Evolutionary conservation across 1,140 invertebrate genomes (phyloP).

Genomic region (Geopemphigus sp.): DNA sequence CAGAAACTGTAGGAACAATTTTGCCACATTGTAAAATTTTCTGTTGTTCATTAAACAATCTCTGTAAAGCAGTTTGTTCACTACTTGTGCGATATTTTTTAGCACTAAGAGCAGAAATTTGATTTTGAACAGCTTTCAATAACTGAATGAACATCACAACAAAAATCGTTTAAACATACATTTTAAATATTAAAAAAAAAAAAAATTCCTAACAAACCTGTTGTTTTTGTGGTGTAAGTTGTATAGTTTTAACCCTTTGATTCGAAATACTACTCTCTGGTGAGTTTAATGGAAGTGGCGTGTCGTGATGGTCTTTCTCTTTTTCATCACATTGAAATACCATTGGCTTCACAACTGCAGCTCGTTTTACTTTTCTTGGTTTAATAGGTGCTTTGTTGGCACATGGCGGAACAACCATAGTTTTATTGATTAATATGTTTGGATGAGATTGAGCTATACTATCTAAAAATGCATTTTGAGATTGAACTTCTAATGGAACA

Average conservation of each 20-base stretch:
- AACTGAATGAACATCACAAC: slow-evolving; percentile 55
- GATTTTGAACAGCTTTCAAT: slow-evolving; percentile 63
- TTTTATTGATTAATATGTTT: slow-evolving; percentile 54
- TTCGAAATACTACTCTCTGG: slow-evolving; percentile 48
- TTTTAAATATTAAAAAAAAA: neutral
- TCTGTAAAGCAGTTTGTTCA: slow-evolving; percentile 59
- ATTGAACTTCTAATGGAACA: slow-evolving; percentile 36
- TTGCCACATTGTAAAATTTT: slow-evolving; percentile 65
- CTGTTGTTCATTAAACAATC: slow-evolving; percentile 62
- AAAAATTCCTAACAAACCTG: slow-evolving; percentile 54
- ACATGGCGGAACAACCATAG: slow-evolving; percentile 50
- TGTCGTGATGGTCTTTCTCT: slow-evolving; percentile 47
- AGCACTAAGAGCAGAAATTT: slow-evolving; percentile 61
- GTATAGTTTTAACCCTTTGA: slow-evolving; percentile 62
- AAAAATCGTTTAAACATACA: neutral
- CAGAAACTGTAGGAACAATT: slow-evolving; percentile 61
- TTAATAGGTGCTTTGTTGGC: slow-evolving; percentile 49
- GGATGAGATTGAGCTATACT: slow-evolving; percentile 54
- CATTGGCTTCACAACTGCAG: slow-evolving; percentile 55
- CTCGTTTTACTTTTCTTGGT: slow-evolving; percentile 52
- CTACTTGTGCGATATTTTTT: slow-evolving; percentile 56
- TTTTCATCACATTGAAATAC: slow-evolving; percentile 51
- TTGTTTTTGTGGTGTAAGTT: slow-evolving; percentile 63
- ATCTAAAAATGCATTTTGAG: slow-evolving; percentile 54
- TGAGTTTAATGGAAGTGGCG: slow-evolving; percentile 44